Evolutionary conservation across 2,113 vertebrate species (phyloP), one percentile per base, ranked within the genome.

Genomic region (Sinocyclocheilus rhinocerous): DNA sequence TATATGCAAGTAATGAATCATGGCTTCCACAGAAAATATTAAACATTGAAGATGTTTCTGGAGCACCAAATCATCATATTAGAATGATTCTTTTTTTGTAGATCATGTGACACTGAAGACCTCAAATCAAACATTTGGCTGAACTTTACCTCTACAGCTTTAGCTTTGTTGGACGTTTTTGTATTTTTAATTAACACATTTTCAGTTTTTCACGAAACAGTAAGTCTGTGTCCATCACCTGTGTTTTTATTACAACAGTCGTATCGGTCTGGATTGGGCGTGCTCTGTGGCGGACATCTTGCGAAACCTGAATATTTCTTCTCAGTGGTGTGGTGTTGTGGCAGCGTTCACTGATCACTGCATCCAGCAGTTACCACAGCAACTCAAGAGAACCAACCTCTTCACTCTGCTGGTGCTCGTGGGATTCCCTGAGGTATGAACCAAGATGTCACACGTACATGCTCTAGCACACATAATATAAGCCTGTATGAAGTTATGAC

Each of bases 211-310:
- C 52, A 55, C 16, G 0, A 76, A 76, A 48, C 50, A 1, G 52
- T 18, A 5, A 55, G 48, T 52, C 39, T 42, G 7, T 45, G 70
- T 10, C 24, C 75, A 33, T 78, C 42, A 48, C 20, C 24, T 4
- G 8, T 77, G 12, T 18, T 76, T 26, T 20, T 79, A 1, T 87
- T 20, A 70, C 80, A 81, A 4, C 92, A 99, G 98, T 81, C 97
- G 97, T 16, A 96, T 98, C 0, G 97, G 98, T 50, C 93, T 99
- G 91, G 97, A 99, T 92, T 99, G 98, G 98, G 97, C 98, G 0
- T 97, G 97, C 92, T 97, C 97, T 15, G 97, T 99, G 94, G 97
- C 97, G 0, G 97, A 99, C 89, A 97, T 99, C 89, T 93, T 99
- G 0, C 95, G 96, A 3, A 94, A 96, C 2, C 94, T 99, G 89